Evolutionary conservation across 2,888 invertebrate genomes (phyloP).

Genomic region (Gisinianus flammeolus): DNA sequence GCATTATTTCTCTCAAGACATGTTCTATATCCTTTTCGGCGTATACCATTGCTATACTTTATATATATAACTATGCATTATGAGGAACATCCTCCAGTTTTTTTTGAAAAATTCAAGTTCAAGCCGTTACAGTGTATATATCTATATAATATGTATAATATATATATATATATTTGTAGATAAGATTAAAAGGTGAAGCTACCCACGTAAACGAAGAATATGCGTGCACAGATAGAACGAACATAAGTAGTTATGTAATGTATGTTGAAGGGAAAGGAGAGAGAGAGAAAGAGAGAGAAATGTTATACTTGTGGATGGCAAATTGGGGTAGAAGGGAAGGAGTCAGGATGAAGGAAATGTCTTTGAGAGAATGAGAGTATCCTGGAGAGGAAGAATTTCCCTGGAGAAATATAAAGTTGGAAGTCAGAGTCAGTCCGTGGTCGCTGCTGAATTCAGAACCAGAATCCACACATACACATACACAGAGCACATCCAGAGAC

Average conservation of each 20-base stretch:
- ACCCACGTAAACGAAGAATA: too few species aligned
- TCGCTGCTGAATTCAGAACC: conserved; percentile 32
- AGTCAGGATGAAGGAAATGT: conserved; percentile 36
- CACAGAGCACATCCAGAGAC: neutral
- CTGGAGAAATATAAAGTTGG: conserved; percentile 53
- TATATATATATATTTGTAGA: too few species aligned
- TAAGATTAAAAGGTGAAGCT: neutral
- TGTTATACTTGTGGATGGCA: conserved; percentile 16
- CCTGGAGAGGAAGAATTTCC: conserved; percentile 48
- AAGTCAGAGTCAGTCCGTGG: conserved; percentile 38
- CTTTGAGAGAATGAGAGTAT: conserved; percentile 40
- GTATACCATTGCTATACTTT: too few species aligned
- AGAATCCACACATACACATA: neutral
- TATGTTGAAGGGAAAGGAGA: neutral
- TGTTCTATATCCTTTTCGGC: neutral
- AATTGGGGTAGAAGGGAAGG: conserved; percentile 35
- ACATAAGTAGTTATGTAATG: too few species aligned
- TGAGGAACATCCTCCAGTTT: neutral
- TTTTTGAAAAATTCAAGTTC: neutral
- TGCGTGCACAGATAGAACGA: too few species aligned
- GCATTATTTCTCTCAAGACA: neutral
- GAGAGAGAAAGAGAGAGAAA: neutral
- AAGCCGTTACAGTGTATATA: neutral
- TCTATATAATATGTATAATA: neutral
- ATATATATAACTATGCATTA: neutral